A percentile compares a stretch with the other conserved stretches of the same genome.
phyloP scores from a whole-genome alignment of 2,888 invertebrate genomes.

The Melanostoma mellinum region DNA sequence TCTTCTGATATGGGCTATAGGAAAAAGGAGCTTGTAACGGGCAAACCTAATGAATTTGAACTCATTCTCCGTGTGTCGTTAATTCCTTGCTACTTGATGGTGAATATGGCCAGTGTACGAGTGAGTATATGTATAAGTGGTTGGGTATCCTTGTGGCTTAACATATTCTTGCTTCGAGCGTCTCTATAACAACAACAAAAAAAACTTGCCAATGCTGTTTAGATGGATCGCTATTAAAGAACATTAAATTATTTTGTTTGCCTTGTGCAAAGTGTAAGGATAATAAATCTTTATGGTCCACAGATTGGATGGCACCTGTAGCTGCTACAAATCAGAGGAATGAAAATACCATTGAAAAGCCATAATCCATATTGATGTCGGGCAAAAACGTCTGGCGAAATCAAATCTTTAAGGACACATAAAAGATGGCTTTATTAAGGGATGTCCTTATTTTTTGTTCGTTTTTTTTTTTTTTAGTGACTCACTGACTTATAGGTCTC shows the following conservation, averaged over 20 bases:
- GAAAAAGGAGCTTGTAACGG: neutral
- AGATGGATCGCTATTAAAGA: slow-evolving; percentile 20
- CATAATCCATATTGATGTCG: neutral
- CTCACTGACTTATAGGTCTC: too few relatives aligned
- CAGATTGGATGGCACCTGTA: slow-evolving; percentile 12
- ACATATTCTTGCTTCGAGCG: neutral
- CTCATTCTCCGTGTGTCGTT: slow-evolving; percentile 2
- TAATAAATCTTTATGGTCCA: slow-evolving; percentile 21
- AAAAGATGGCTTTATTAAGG: too few relatives aligned
- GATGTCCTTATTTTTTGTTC: too few relatives aligned
- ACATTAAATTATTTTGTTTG: slow-evolving; percentile 13
- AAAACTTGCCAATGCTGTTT: slow-evolving; percentile 2
- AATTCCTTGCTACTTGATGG: neutral
- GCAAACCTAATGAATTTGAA: slow-evolving; percentile 19
- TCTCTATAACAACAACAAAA: neutral
- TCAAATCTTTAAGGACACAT: too few relatives aligned
- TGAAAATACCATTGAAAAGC: neutral
- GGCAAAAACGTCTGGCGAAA: neutral
- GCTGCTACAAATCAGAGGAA: slow-evolving; percentile 9
- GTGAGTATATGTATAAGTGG: too few relatives aligned
- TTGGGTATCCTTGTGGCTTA: slow-evolving; percentile 8
- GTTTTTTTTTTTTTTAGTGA: too few relatives aligned
- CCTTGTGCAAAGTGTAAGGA: neutral
- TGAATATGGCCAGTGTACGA: neutral
- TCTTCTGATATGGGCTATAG: neutral